Conservation (phyloP, 2,113 vertebrate species). For the Eudyptes chrysolophus region DNA sequence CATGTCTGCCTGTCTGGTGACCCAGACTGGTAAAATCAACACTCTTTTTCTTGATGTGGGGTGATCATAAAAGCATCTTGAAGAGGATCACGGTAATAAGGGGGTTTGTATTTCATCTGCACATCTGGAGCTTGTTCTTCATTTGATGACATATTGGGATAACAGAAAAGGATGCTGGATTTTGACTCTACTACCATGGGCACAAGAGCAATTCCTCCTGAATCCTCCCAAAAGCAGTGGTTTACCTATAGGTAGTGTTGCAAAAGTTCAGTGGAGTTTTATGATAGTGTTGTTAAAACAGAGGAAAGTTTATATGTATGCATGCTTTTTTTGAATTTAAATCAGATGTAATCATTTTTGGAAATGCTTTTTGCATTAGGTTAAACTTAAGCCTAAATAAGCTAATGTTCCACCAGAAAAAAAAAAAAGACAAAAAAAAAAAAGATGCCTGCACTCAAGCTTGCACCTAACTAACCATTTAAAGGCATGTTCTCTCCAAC, state of each 20-base stretch:
- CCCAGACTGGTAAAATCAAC: not conserved
- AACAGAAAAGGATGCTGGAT: not conserved
- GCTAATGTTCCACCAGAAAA: not conserved
- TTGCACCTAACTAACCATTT: slow-evolving; percentile 39
- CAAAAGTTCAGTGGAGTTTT: not conserved
- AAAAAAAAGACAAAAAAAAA: too few relatives aligned
- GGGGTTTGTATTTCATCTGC: not conserved
- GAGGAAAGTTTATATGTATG: not conserved
- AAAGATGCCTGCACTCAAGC: not conserved
- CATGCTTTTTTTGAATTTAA: not conserved
- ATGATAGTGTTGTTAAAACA: not conserved
- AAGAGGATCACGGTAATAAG: not conserved
- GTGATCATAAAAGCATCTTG: not conserved
- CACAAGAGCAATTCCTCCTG: not conserved
- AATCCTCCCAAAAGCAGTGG: not conserved
- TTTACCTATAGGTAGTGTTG: not conserved
- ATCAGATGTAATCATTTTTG: fast-evolving
- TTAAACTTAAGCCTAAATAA: not conserved
- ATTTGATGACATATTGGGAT: not conserved
- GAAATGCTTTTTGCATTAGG: not conserved
- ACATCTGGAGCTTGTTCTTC: not conserved
- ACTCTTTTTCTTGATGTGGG: not conserved
- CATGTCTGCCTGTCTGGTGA: not conserved
- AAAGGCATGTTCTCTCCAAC: slow-evolving; percentile 32
- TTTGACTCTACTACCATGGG: not conserved